Base-by-base conservation (phyloP, 92 coral and sea anemone species). In the Micromussa lordhowensis region DNA sequence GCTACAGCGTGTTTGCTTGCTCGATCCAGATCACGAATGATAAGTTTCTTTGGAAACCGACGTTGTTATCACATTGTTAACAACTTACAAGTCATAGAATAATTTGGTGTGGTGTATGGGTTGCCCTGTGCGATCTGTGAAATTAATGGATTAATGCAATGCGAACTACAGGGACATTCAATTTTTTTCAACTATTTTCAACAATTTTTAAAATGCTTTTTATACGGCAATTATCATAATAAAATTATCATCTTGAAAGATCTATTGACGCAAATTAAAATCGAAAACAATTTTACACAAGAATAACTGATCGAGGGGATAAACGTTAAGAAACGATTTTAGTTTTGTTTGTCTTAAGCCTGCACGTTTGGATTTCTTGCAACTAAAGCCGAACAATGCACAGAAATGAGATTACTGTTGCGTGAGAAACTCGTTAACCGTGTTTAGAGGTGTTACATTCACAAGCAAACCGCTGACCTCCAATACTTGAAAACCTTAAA, bases 391-490 rank as follows among this genome's bases (percentile, higher is more conserved):
- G 16, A 38, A 73, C 49, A 34, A 14, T 10, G 29, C 11, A 44
- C 36, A 28, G 21, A 82, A 82, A 16, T 34, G 26, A 19, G 49
- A 31, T 81, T 26, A 63, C n/a, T 5, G 38, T 66, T 82, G 75
- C 76, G 85, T 64, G 85, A 66, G n/a, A 68, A 55, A 22, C 24
- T 34, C 34, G 74, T n/a, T 38, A 44, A 38, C 0, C 85, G 85
- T 82, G 85, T 40, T 38, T 19, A 31, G 22, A 26, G 85, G 76
- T 82, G 85, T 61, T 35, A 66, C 0, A 61, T 55, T 18, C 38
- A 26, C 76, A 68, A 5, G 35, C 6, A 66, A 18, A 82, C 85
- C 85, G 85, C 85, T 82, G 85, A 82, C 85, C 85, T 73, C 26
- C 22, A 18, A 38, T 31, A 35, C 14, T 18, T 73, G 7, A 32